A percentile compares a stretch with the other conserved stretches of the same genome.
phyloP scores from a whole-genome alignment of 2,888 invertebrate genomes.

The Coleophora deauratella region DNA sequence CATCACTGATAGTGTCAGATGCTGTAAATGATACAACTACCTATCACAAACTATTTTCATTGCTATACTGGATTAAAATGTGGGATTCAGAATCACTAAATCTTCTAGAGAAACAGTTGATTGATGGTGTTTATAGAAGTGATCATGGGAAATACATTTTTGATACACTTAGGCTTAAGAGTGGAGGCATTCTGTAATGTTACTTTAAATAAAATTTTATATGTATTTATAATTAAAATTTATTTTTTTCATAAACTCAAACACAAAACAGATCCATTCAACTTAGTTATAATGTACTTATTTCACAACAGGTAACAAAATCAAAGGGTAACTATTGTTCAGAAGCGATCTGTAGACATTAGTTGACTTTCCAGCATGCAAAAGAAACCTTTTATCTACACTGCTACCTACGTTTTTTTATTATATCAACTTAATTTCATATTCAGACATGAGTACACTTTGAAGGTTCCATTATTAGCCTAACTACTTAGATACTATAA shows the following conservation, averaged over 20 bases:
- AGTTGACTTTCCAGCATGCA: no score
- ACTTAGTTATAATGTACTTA: background rate
- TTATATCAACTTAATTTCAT: no score
- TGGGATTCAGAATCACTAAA: conserved; percentile 59
- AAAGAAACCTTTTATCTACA: no score
- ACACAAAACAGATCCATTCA: background rate
- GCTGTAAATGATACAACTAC: conserved; percentile 44
- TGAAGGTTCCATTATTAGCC: background rate
- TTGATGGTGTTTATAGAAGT: conserved; percentile 38
- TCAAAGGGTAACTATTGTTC: no score
- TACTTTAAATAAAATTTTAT: conserved; percentile 4
- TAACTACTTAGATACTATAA: background rate
- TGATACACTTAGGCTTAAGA: conserved; percentile 50
- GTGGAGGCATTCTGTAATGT: conserved; percentile 27
- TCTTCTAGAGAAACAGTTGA: conserved; percentile 51
- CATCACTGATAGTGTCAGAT: conserved; percentile 47
- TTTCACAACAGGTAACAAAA: no score
- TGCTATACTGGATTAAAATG: conserved; percentile 67
- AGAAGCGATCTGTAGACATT: no score
- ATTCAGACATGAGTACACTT: no score
- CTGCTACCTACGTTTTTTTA: no score
- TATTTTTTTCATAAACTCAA: background rate
- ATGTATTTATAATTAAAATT: background rate
- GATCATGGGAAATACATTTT: conserved; percentile 54
- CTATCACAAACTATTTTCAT: conserved; percentile 68